phyloP scores from a whole-genome alignment of 2,797 vertebrate genomes.

The Leptatherina wallacei region DNA sequence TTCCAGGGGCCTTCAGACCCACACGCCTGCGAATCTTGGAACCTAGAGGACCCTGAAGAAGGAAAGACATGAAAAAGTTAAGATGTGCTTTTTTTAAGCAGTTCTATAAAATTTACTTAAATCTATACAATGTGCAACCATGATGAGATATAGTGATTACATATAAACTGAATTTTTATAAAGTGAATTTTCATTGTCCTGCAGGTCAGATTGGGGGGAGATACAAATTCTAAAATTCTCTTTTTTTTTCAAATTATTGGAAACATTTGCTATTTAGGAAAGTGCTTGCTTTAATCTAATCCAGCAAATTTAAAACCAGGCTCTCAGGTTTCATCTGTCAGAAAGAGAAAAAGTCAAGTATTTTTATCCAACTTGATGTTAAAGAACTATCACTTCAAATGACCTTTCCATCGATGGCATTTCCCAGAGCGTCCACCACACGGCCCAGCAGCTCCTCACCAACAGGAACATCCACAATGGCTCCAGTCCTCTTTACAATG shows the following conservation, averaged over 20 bases:
- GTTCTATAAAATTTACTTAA: too few relatives aligned
- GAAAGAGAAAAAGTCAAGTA: not conserved
- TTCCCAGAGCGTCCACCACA: constrained; percentile 96
- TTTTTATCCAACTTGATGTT: not conserved
- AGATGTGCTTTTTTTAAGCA: not conserved
- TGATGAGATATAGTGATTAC: too few relatives aligned
- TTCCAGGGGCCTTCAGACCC: constrained; percentile 95
- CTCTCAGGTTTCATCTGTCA: not conserved
- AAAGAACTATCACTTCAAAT: constrained; percentile 7
- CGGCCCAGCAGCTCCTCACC: constrained; percentile 93
- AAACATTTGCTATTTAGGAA: not conserved
- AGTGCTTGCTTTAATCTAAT: not conserved
- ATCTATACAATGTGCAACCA: too few relatives aligned
- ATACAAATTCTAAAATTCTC: too few relatives aligned
- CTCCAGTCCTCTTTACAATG: constrained; percentile 96
- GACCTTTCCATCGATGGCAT: constrained; percentile 97
- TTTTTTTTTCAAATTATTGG: not conserved
- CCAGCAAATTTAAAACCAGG: not conserved
- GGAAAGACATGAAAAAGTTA: too few relatives aligned
- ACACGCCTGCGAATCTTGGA: constrained; percentile 90
- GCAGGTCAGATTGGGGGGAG: too few relatives aligned
- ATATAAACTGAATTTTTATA: too few relatives aligned
- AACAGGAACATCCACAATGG: constrained; percentile 96
- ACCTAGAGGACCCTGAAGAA: constrained; percentile 87
- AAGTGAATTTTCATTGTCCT: too few relatives aligned